Evolutionary conservation across 23 tunicate species (phyloP), one percentile per base, ranked within the genome.

Genomic region (Styela clava): DNA sequence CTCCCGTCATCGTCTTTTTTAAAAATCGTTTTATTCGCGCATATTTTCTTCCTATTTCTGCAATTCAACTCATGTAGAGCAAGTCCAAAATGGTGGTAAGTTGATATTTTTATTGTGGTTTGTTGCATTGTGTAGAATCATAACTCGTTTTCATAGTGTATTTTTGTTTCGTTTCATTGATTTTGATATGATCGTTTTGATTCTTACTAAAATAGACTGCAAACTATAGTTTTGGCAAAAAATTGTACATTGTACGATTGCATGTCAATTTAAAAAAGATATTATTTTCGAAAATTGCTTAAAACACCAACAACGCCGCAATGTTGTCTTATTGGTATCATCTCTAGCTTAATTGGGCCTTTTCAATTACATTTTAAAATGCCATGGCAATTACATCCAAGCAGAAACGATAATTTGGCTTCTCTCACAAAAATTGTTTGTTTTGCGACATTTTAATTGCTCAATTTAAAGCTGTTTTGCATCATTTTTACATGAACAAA

Each of bases 61-160:
- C 65, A 44, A 29, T 37, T 76, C 27, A 76, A 76, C 27, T 37
- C 25, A 21, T 76, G 81, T 44, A 64, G 44, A 44, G 37, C 81
- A 24, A 76, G 81, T 31, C 27, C 64, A 51, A 76, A 76, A 56
- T 76, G 81, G 81, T 76, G 81, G 81, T 76, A 56, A 76, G 81
- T 76, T 21, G 33, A 22, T 30, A 0, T 33, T 31, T 16, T 18
- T 74, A 20, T 74, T 31, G 16, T 68, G 20, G 27, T 21, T 31
- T 74, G 52, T 33, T 74, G n/a, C n/a, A n/a, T n/a, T n/a, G n/a
- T n/a, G n/a, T n/a, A n/a, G n/a, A n/a, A n/a, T n/a, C n/a, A n/a
- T n/a, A n/a, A n/a, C n/a, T n/a, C n/a, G n/a, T n/a, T n/a, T n/a
- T n/a, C n/a, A n/a, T n/a, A n/a, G n/a, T n/a, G n/a, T n/a, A n/a